phyloP scores from a whole-genome alignment of 2,888 invertebrate species.

The Limenitis camilla region DNA sequence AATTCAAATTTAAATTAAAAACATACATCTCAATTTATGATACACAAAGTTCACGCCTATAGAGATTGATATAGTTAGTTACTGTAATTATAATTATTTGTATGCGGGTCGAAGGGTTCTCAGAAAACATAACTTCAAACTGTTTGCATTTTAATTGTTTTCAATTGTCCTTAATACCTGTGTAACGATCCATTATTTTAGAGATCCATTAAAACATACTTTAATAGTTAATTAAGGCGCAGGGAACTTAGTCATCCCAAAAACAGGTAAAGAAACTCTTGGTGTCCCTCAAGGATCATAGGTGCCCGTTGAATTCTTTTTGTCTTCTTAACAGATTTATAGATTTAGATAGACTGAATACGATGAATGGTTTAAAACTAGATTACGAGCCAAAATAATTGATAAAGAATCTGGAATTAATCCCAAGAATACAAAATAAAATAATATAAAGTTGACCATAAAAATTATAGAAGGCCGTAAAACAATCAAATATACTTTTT shows the following conservation, averaged over 20 bases:
- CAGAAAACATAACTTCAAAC: background rate
- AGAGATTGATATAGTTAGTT: constrained; percentile 1
- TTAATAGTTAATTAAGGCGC: background rate
- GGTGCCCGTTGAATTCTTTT: too few species aligned
- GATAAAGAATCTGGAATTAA: too few species aligned
- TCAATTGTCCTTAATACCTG: background rate
- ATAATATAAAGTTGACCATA: too few species aligned
- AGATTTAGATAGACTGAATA: background rate
- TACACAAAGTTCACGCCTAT: constrained; percentile 1
- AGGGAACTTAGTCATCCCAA: background rate
- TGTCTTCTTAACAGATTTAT: background rate
- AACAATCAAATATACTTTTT: too few species aligned
- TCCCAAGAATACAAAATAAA: too few species aligned
- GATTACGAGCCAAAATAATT: too few species aligned
- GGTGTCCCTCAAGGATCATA: background rate
- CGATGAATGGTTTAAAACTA: too few species aligned
- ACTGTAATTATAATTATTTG: constrained; percentile 1
- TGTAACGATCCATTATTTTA: background rate
- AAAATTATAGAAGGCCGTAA: too few species aligned
- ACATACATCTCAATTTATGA: constrained; percentile 2
- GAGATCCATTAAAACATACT: too few species aligned
- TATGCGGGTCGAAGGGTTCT: constrained; percentile 6
- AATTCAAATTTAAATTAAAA: background rate
- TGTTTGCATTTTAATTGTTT: constrained; percentile 3
- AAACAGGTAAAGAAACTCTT: background rate